Evolutionary conservation across 2,888 invertebrate species (phyloP).

Genomic region (Pristionchus fissidentatus): DNA sequence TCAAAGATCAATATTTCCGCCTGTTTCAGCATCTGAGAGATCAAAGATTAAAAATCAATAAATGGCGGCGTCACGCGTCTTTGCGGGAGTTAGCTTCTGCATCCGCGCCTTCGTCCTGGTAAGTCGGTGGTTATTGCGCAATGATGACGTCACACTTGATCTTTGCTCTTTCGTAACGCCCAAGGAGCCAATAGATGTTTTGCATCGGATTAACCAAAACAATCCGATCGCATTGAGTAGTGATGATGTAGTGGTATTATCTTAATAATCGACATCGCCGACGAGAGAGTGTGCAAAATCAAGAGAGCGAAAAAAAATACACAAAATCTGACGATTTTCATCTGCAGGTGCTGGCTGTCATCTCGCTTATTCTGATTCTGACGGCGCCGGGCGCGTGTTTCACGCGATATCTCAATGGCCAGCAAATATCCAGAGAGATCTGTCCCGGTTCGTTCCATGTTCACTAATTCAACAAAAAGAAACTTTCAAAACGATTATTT

Average conservation of each 20-base stretch:
- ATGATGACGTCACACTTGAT: background rate
- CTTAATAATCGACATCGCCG: background rate
- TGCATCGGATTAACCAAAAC: no score
- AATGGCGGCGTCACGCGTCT: slow-evolving; percentile 65
- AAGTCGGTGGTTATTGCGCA: background rate
- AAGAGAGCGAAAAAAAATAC: slow-evolving; percentile 11
- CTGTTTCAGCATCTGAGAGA: slow-evolving; percentile 6
- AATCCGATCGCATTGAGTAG: no score
- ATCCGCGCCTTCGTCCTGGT: slow-evolving; percentile 71
- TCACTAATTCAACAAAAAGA: no score
- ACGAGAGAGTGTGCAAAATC: background rate
- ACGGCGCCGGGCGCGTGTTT: slow-evolving; percentile 76
- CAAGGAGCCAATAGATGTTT: no score
- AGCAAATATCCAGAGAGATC: slow-evolving; percentile 64
- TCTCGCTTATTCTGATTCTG: slow-evolving; percentile 72
- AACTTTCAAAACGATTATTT: background rate
- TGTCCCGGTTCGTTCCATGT: slow-evolving; percentile 36
- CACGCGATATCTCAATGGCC: slow-evolving; percentile 67
- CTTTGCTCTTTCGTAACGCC: slow-evolving; percentile 26
- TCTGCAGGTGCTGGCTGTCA: slow-evolving; percentile 68
- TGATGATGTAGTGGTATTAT: background rate
- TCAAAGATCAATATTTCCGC: background rate
- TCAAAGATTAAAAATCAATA: slow-evolving; percentile 9
- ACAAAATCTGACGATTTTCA: background rate
- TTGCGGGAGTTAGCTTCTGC: slow-evolving; percentile 67